Conservation (phyloP, 1,140 invertebrate species). For the Samia ricini region DNA sequence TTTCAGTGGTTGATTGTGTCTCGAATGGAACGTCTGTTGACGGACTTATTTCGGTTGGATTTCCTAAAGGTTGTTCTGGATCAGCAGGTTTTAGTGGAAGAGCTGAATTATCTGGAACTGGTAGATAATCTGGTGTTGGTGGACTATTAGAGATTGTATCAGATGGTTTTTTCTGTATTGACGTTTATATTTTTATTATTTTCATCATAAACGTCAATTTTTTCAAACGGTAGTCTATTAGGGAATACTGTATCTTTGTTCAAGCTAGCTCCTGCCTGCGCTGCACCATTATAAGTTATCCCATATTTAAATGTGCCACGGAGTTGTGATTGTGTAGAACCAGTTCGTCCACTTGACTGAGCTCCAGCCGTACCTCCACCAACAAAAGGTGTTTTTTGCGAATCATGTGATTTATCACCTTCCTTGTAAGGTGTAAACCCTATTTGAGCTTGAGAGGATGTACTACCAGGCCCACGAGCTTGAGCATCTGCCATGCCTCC, state of each 20-base stretch:
- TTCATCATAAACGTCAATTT: constrained; percentile 68
- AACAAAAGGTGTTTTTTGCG: constrained; percentile 78
- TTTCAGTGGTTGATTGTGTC: constrained; percentile 7
- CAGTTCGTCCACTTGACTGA: constrained; percentile 84
- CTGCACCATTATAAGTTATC: constrained; percentile 88
- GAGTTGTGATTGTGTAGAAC: constrained; percentile 89
- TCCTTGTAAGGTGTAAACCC: constrained; percentile 87
- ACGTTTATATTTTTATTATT: constrained; percentile 68
- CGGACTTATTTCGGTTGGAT: background rate
- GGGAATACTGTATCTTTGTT: constrained; percentile 71
- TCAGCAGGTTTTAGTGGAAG: background rate
- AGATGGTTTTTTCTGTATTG: constrained; percentile 41
- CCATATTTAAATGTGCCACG: constrained; percentile 87
- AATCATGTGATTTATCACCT: constrained; percentile 70
- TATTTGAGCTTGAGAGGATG: constrained; percentile 91
- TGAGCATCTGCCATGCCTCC: constrained; percentile 91
- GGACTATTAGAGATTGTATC: background rate
- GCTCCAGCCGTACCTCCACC: constrained; percentile 88
- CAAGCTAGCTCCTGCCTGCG: constrained; percentile 87
- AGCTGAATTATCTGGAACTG: constrained; percentile 1
- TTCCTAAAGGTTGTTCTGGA: background rate
- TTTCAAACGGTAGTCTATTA: constrained; percentile 60
- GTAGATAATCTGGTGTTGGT: background rate
- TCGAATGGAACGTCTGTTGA: constrained; percentile 13
- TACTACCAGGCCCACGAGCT: constrained; percentile 88